Base-by-base conservation (phyloP, 30 jellyfish, hydroid and myxozoan species). In the Phacellophora camtschatica region DNA sequence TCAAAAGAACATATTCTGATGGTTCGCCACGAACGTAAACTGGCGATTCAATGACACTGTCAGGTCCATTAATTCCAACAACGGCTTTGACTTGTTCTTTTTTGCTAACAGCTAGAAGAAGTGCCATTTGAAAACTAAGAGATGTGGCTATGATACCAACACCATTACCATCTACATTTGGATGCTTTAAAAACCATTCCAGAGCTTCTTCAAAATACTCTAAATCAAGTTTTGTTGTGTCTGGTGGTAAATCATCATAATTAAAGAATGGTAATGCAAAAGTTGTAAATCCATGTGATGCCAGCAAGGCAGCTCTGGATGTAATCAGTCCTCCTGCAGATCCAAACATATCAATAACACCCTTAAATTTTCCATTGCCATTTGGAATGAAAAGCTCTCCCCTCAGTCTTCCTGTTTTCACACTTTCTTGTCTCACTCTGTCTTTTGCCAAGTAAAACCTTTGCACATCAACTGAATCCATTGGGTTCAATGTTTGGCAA, bases 241-340 rank as follows among this genome's bases (percentile, higher is more conserved):
- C 67, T 9, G 28, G 32, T 25, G 82, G 82, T 15, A 67, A 56
- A 41, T 67, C 82, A 9, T 67, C 66, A 42, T 67, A 67, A 39
- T 19, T 39, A 20, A 67, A 67, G 43, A 27, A 19, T 6, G 88
- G 88, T 2, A 65, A 62, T 3, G 88, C 80, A n/a, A 27, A 86
- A 0, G 82, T 51, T n/a, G 62, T 56, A 48, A 63, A 86, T 16
- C 92, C 92, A 74, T 86, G 96, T 12, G 91, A 75, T 32, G 96
- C 96, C 19, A 86, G 64, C 22, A 86, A 54, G 1, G 91, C 91
- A 9, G 96, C 87, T 49, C 96, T 79, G 71, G 31, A 42, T 15
- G 45, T 11, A 10, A 67, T 2, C 16, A 67, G 43, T 18, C 82
- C 82, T 19, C 82, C 82, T 6, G 45, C 66, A 23, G 82, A 20